Base-by-base conservation (phyloP, 2,797 vertebrate species). In the Psittacula derbiana region DNA sequence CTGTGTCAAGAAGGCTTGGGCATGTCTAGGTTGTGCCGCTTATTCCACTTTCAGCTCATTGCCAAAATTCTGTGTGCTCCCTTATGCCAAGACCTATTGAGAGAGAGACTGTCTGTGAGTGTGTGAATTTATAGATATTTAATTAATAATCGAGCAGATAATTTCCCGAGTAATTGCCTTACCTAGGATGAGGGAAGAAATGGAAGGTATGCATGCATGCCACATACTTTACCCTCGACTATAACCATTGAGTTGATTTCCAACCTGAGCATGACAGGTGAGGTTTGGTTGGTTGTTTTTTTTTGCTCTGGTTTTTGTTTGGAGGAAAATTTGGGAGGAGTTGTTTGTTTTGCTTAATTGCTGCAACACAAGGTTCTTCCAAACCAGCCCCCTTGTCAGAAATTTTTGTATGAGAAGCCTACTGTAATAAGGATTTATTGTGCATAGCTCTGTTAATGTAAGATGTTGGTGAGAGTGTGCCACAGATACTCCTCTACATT, bases 1-100 rank as follows among this genome's bases (percentile, higher is more conserved):
- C 97, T 95, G 91, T 98, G 97, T 98, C 97, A 97, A 96, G 97
- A 97, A 98, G 97, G 97, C 97, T 96, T 97, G 97, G 95, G 92
- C 94, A 97, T 89, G 92, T 95, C 96, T 95, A 94, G 90, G 94
- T 96, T 97, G 86, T 94, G 82, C 88, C 74, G 95, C 96, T 93
- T 96, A 94, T 97, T 96, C 96, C 82, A 88, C 97, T 97, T 53
- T 85, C 66, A 87, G 65, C 86, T 92, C 36, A 1, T 86, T 96
- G 96, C 97, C 97, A 97, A 95, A 96, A 93, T 96, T 96, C 95
- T 96, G 90, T 96, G 78, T 94, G 95, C 69, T 80, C 95, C 82
- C 96, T 97, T 90, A 81, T 97, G 96, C 97, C 96, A 97, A 97
- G 85, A 58, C 91, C 95, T 96, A 87, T 95, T 95, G 95, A 95